These are phyloP conservation scores for Drosophila meridiana DNA, from an alignment of 2,888 invertebrate genomes.

Conservation along the genomic window DNA sequence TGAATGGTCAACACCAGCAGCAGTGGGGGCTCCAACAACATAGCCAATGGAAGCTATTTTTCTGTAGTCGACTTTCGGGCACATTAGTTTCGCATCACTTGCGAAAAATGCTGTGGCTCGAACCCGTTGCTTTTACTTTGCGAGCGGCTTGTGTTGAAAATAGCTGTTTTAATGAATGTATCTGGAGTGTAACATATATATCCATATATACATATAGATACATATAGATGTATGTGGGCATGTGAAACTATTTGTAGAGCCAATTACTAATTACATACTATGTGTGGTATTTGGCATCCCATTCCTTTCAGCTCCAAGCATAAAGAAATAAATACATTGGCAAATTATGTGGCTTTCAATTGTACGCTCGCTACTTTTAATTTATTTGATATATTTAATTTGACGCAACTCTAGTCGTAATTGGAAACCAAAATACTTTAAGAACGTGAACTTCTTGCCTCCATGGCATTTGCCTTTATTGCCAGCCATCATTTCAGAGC, in stretches of 20 bases:
- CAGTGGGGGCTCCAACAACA: slow-evolving; percentile 8
- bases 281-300: slow-evolving; percentile 2
- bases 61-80: slow-evolving; percentile 53
- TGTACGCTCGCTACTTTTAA: slow-evolving; percentile 45
- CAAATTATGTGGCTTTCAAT: slow-evolving; percentile 63
- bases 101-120: slow-evolving; percentile 62
- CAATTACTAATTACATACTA: slow-evolving; percentile 72
- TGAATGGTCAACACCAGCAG: slow-evolving; percentile 36
- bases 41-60: slow-evolving; percentile 8
- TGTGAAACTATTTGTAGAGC: slow-evolving; percentile 13
- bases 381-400: slow-evolving; percentile 57
- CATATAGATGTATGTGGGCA: slow-evolving; percentile 1
- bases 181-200: neutral
- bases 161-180: slow-evolving; percentile 58
- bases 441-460: slow-evolving; percentile 24
- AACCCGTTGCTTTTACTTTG: slow-evolving; percentile 56
- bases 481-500: slow-evolving; percentile 49
- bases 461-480: slow-evolving; percentile 34
- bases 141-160: slow-evolving; percentile 48
- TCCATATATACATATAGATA: neutral
- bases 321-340: slow-evolving; percentile 57
- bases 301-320: slow-evolving; percentile 7
- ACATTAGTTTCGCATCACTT: slow-evolving; percentile 75
- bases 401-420: slow-evolving; percentile 18
- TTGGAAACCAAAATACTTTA: slow-evolving; percentile 31